Base-by-base conservation (phyloP, 2,797 vertebrate genomes). In the Hirundo rustica region DNA sequence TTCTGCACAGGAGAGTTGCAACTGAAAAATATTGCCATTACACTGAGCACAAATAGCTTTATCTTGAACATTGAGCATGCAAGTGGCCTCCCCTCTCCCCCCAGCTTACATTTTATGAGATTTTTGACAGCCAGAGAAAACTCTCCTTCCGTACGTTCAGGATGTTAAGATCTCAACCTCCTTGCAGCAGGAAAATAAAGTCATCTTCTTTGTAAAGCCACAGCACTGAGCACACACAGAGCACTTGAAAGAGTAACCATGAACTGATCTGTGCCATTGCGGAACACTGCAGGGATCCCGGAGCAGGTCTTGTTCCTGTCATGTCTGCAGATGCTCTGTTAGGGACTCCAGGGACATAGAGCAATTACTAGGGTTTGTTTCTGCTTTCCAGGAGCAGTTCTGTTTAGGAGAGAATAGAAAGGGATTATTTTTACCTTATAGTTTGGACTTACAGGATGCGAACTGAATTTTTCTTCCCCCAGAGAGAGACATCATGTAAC, bases 331-430 rank as follows among this genome's bases (percentile, higher is more conserved):
- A 75, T 91, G 95, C 93, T 97, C 96, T 93, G 90, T 96, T 96
- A 96, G 38, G 96, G 96, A 96, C 93, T 96, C 96, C 96, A 93
- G 93, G 90, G 95, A 85, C 93, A 96, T 74, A 93, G 94, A 95
- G 95, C 94, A 97, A 96, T 94, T 96, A 96, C 94, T 96, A 97
- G 91, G 83, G 84, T 96, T 97, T 96, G 95, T 94, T 96, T 97
- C 96, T 96, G 96, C 96, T 96, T 96, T 95, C 96, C 96, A 97
- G 96, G 93, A 97, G 95, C 96, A 96, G 89, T 96, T 97, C 96
- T 97, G 96, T 97, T 97, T 86, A 96, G 88, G 96, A 97, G 96
- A 97, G 93, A 97, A 96, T 95, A 97, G 81, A 97, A 88, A 96
- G 84, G 96, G 92, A 89, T 97, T 97, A 96, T 65, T 96, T 96